Evolutionary conservation across 2,888 invertebrate genomes (phyloP).

Genomic region (Sarcophaga variegata): DNA sequence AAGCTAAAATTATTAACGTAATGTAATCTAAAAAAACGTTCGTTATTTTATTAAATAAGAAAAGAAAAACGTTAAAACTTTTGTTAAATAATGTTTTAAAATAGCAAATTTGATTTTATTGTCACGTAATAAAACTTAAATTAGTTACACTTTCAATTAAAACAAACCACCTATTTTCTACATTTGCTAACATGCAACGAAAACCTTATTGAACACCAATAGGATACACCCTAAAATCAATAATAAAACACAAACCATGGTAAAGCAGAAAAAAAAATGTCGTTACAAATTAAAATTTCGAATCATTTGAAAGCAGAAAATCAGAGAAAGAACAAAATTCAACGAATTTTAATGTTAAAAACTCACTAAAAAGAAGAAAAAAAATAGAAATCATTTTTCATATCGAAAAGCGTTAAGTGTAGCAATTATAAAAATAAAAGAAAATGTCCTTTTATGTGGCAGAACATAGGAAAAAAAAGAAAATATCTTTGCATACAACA

Average conservation of each 20-base stretch:
- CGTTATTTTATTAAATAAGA: neutral
- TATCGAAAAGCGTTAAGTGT: conserved; percentile 73
- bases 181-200: conserved; percentile 17
- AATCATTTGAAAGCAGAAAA: conserved; percentile 30
- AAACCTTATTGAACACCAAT: conserved; percentile 25
- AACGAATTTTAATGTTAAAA: conserved; percentile 35
- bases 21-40: too few relatives aligned
- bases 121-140: conserved; percentile 76
- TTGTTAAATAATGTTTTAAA: conserved; percentile 9
- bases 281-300: conserved; percentile 52
- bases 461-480: conserved; percentile 55
- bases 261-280: conserved; percentile 50
- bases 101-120: neutral
- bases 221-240: conserved; percentile 62
- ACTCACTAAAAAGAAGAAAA: conserved; percentile 29
- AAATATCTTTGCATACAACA: conserved; percentile 69
- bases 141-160: conserved; percentile 77
- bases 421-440: conserved; percentile 68
- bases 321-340: conserved; percentile 5
- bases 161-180: conserved; percentile 54
- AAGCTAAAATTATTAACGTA: too few relatives aligned
- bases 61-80: conserved; percentile 9
- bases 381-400: conserved; percentile 69
- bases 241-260: conserved; percentile 15
- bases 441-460: conserved; percentile 37